Evolutionary conservation across 2,113 vertebrate species (phyloP), one percentile per base, ranked within the genome.

Genomic region (Amia ocellicauda): DNA sequence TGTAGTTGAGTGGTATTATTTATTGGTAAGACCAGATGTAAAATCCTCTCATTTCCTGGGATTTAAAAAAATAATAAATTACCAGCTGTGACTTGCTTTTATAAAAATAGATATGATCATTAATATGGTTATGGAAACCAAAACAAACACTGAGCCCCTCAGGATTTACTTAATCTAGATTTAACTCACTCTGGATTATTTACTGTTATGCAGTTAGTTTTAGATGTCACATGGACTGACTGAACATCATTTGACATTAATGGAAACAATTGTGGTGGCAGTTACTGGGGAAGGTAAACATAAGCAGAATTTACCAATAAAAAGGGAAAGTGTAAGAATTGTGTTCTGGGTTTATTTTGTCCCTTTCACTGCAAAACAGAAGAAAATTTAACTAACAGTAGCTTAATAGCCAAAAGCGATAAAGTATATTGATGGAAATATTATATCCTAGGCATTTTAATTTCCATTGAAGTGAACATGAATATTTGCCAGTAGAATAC

Each of bases 141-240:
- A 77, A 82, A 80, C 70, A 83, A 78, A 78, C 74, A 73, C 49
- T 58, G 61, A 78, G 70, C 78, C 73, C 75, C 64, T 61, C 71
- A 73, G 78, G 81, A 80, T 85, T 82, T 77, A 55, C 56, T 75
- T 85, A 81, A 87, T 85, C 85, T 75, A 73, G 80, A 64, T 82
- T 85, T 79, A 78, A 78, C 60, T 61, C 74, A 63, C 68, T 71
- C 61, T 52, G 83, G 83, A 88, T 86, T 88, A 87, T 80, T 82
- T 66, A 71, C 77, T 78, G 75, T 79, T 78, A 74, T 31, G 74
- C 72, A 75, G 79, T 70, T 80, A 78, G 78, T 61, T 74, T 83
- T 81, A 70, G 71, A 72, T 79, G 77, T 85, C 83, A 84, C 81
- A 80, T 84, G 83, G 9, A 57, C 57, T 70, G 76, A 71, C 55